Percentiles rank a stretch among this genome's conserved stretches.
Evolutionary conservation across 2,888 invertebrate species (phyloP).

Genomic region (Cheilosia urbana): DNA sequence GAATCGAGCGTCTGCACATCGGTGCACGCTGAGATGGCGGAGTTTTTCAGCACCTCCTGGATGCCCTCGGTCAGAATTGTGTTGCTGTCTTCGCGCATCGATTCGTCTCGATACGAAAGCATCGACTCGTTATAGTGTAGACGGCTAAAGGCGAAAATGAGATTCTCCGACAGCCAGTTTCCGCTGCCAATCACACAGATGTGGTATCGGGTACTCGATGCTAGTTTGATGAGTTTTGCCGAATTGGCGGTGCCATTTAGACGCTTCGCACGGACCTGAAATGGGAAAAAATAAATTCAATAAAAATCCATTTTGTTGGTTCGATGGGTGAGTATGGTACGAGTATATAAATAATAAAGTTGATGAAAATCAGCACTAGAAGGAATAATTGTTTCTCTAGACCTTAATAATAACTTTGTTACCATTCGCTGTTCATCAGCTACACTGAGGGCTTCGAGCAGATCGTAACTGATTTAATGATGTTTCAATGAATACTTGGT

Average conservation of each 20-base stretch:
- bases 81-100: conserved; percentile 80
- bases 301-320: background rate
- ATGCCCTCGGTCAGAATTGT: conserved; percentile 86
- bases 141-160: conserved; percentile 81
- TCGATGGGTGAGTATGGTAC: too few relatives aligned
- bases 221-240: conserved; percentile 89
- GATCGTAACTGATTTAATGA: too few relatives aligned
- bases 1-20: conserved; percentile 90
- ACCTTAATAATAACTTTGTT: too few relatives aligned
- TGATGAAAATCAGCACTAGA: too few relatives aligned
- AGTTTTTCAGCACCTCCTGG: conserved; percentile 87
- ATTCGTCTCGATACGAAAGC: conserved; percentile 52
- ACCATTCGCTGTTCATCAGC: too few relatives aligned
- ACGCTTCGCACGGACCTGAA: conserved; percentile 90
- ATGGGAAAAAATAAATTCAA: conserved; percentile 54
- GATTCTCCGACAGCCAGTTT: conserved; percentile 86
- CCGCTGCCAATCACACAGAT: conserved; percentile 95
- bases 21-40: conserved; percentile 90
- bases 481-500: too few relatives aligned
- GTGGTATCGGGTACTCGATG: conserved; percentile 91
- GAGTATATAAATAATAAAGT: too few relatives aligned
- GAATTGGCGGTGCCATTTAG: conserved; percentile 90
- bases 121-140: conserved; percentile 81
- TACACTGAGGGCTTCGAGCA: too few relatives aligned
- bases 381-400: too few relatives aligned